Base-by-base conservation (phyloP, 2,888 invertebrate species). In the Hirtodrosophila confusa region DNA sequence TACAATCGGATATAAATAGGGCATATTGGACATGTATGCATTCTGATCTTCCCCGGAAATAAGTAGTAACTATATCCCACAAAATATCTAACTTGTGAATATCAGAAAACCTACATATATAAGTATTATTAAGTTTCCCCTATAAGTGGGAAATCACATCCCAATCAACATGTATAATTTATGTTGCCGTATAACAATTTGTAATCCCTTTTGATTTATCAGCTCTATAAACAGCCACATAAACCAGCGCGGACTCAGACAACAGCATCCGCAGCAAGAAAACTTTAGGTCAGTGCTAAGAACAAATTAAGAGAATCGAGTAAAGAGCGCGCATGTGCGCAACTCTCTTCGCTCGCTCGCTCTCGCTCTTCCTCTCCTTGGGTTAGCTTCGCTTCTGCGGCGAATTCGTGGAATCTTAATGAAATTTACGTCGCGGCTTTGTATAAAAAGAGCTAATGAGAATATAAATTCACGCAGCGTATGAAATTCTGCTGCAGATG, bases 401-500 rank as follows among this genome's bases (percentile, higher is more conserved):
- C 82, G 82, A 83, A 80, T 84, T 84, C 6, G 24, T 4, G 27
- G 31, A 66, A 73, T 63, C 71, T 78, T 71, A 82, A 78, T 80
- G 51, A 78, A 86, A 78, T 78, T 64, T 67, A 76, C 74, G 57
- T 66, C n/a, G 60, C 57, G 60, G 64, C 55, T 69, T 73, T 45
- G 58, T 67, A 71, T 61, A 74, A 78, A 83, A 84, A 80, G 75
- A 78, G 75, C 86, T 83, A 83, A 83, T 83, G 82, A 84, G 82
- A 80, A 83, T 83, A 83, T 83, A 83, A 83, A 83, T 86, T 78
- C 76, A 58, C 66, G 41, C 69, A 65, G 57, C 67, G 49, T 74
- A 65, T 65, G 79, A 45, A 65, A 74, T 67, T 27, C 41, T 62
- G 48, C 66, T 60, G 65, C 82, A 86, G 86, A 84, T 76, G 80